Evolutionary conservation across 2,797 vertebrate species (phyloP).

Genomic region (Pangasius macronema): DNA sequence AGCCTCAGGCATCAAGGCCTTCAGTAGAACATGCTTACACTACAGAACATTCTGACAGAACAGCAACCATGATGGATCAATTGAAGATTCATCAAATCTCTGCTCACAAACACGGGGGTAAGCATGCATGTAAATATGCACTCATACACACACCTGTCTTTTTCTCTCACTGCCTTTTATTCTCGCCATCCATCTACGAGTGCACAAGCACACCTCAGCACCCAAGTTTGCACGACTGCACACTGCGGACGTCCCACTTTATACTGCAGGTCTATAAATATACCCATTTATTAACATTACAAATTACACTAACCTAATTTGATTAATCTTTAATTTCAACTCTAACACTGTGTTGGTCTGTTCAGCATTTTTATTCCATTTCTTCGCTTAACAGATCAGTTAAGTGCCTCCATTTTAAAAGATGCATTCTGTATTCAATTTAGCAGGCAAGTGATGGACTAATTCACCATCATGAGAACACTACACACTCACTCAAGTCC

Average conservation of each 20-base stretch:
- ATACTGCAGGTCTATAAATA: not conserved
- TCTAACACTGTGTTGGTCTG: not conserved
- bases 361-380: slow-evolving; percentile 16
- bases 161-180: slow-evolving; percentile 32
- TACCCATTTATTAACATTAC: slow-evolving; percentile 6
- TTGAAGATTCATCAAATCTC: slow-evolving; percentile 64
- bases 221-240: slow-evolving; percentile 20
- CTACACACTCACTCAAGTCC: slow-evolving; percentile 29
- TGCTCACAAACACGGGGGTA: slow-evolving; percentile 42
- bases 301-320: not conserved
- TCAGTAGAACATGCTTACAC: slow-evolving; percentile 51
- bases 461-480: slow-evolving; percentile 11
- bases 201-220: slow-evolving; percentile 37
- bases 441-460: slow-evolving; percentile 26
- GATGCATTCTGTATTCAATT: slow-evolving; percentile 46
- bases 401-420: slow-evolving; percentile 41
- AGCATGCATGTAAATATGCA: slow-evolving; percentile 33
- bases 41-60: slow-evolving; percentile 49
- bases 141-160: slow-evolving; percentile 29
- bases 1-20: slow-evolving; percentile 49
- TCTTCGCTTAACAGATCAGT: slow-evolving; percentile 24
- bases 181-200: slow-evolving; percentile 25
- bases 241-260: slow-evolving; percentile 13
- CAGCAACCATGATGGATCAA: slow-evolving; percentile 52
- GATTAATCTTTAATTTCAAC: slow-evolving; percentile 27